Conservation (phyloP, 2,888 invertebrate genomes). For the Polymixis lichenea region DNA sequence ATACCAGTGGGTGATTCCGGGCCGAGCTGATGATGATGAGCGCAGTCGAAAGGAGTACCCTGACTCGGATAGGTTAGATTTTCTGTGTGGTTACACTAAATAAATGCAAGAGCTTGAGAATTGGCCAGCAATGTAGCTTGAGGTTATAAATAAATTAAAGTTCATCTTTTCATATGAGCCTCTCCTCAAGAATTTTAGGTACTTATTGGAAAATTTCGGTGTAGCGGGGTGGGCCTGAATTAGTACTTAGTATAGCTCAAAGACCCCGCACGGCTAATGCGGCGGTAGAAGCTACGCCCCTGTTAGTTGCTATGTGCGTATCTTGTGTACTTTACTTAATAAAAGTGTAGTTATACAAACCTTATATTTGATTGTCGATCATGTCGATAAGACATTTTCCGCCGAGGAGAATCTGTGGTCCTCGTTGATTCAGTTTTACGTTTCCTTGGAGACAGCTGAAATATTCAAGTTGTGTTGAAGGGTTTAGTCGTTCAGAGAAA, state of each 20-base stretch:
- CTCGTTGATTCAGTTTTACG: conserved; percentile 37
- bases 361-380: conserved; percentile 40
- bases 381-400: conserved; percentile 37
- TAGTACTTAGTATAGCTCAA: too few relatives aligned
- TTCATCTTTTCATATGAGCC: neutral
- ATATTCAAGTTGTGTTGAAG: neutral
- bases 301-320: too few relatives aligned
- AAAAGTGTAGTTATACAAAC: conserved; percentile 23
- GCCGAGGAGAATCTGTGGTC: conserved; percentile 46
- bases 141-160: neutral
- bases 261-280: neutral
- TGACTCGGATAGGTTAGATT: neutral
- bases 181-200: neutral
- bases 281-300: neutral
- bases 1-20: too few relatives aligned
- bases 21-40: neutral
- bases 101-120: neutral
- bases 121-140: neutral
- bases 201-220: neutral
- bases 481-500: neutral
- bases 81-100: neutral
- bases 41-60: neutral
- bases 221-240: too few relatives aligned
- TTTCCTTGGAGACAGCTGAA: conserved; percentile 52
- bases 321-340: neutral